phyloP scores from a whole-genome alignment of 2,797 vertebrate species.

The Enoplosus armatus region DNA sequence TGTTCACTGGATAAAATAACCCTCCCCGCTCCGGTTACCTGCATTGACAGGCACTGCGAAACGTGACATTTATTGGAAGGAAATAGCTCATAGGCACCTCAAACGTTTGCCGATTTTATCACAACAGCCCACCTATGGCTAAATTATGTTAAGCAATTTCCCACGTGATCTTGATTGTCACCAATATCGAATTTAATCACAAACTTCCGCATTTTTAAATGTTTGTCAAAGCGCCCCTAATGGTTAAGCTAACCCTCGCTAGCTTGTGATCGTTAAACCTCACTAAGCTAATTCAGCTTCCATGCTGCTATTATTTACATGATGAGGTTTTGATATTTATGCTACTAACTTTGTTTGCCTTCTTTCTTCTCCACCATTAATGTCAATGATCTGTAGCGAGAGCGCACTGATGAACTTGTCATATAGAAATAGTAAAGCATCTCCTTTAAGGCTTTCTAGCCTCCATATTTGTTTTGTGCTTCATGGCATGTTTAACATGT shows the following conservation, averaged over 20 bases:
- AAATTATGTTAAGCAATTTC: fast-evolving
- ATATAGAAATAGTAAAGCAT: too few relatives aligned
- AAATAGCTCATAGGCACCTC: fast-evolving
- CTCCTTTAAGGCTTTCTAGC: too few relatives aligned
- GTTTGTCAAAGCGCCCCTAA: neutral
- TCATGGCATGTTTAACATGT: neutral
- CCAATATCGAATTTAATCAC: fast-evolving
- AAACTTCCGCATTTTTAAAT: neutral
- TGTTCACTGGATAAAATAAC: neutral
- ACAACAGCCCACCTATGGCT: fast-evolving
- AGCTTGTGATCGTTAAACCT: neutral
- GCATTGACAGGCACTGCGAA: fast-evolving
- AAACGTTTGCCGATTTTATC: neutral
- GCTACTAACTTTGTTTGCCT: too few relatives aligned
- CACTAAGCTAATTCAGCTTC: too few relatives aligned
- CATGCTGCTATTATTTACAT: fast-evolving
- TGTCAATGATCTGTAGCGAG: neutral
- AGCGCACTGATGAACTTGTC: too few relatives aligned
- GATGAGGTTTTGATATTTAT: neutral
- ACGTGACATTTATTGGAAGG: neutral
- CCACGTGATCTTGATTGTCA: fast-evolving
- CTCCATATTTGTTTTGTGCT: neutral
- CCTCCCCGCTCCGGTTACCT: fast-evolving
- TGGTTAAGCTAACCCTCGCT: neutral
- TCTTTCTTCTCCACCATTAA: neutral